phyloP scores from a whole-genome alignment of 2,113 vertebrate genomes.

The Clarias gariepinus region DNA sequence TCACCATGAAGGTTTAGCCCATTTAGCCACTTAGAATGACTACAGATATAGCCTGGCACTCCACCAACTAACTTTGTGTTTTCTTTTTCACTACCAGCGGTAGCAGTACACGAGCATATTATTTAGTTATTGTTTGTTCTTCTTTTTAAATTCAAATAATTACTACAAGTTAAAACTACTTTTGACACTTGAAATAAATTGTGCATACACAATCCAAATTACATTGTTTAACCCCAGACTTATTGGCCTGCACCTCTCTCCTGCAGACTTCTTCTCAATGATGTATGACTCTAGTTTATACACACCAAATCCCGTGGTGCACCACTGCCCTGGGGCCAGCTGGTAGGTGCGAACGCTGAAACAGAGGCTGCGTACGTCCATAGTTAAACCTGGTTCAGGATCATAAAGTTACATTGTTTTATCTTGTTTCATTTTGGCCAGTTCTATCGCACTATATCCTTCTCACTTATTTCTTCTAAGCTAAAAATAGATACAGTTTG shows the following conservation, averaged over 20 bases:
- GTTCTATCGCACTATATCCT: not conserved
- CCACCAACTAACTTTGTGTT: not conserved
- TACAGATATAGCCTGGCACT: slow-evolving; percentile 14
- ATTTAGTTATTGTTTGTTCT: slow-evolving; percentile 31
- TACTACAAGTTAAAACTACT: slow-evolving; percentile 66
- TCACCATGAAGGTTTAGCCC: slow-evolving; percentile 7
- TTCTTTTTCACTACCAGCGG: slow-evolving; percentile 9
- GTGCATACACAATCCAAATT: slow-evolving; percentile 78
- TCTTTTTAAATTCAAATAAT: slow-evolving; percentile 61
- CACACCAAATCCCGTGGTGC: slow-evolving; percentile 71
- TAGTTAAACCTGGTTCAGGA: slow-evolving; percentile 74
- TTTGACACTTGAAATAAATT: slow-evolving; percentile 77
- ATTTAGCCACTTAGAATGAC: not conserved
- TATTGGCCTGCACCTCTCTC: slow-evolving; percentile 71
- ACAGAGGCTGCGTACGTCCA: slow-evolving; percentile 64
- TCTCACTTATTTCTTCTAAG: slow-evolving; percentile 58
- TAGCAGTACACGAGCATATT: not conserved
- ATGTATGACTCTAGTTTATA: slow-evolving; percentile 79
- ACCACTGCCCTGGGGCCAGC: slow-evolving; percentile 61
- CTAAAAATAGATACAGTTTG: not conserved
- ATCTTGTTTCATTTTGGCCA: slow-evolving; percentile 36
- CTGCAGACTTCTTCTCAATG: slow-evolving; percentile 66
- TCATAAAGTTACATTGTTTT: slow-evolving; percentile 65
- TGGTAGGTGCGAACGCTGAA: slow-evolving; percentile 47
- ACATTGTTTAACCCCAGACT: slow-evolving; percentile 82